Evolutionary conservation across 2,888 invertebrate genomes (phyloP).

Genomic region (Drosophila melanosoma): DNA sequence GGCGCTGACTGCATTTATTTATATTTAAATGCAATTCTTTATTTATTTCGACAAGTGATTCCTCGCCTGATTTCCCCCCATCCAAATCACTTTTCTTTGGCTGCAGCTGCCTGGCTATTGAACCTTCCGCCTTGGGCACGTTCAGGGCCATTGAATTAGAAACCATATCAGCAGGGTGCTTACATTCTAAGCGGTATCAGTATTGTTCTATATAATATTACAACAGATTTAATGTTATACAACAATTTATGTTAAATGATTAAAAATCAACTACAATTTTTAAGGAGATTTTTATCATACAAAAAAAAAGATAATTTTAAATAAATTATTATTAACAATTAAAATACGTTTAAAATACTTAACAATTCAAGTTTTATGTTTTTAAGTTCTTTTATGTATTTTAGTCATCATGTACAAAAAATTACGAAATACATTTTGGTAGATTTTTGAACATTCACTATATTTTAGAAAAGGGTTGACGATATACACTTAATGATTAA

Average conservation of each 20-base stretch:
- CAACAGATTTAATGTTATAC: background rate
- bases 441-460: background rate
- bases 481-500: background rate
- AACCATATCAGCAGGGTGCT: background rate
- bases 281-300: background rate
- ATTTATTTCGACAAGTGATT: slow-evolving; percentile 63
- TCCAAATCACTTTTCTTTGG: slow-evolving; percentile 1
- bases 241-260: background rate
- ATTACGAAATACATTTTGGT: background rate
- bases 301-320: background rate
- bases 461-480: background rate
- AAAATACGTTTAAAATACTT: background rate
- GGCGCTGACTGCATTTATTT: slow-evolving; percentile 51
- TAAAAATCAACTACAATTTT: background rate
- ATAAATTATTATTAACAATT: background rate
- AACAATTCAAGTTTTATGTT: background rate
- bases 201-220: too few relatives aligned
- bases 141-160: slow-evolving; percentile 36
- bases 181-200: background rate
- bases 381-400: too few relatives aligned
- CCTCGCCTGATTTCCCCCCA: slow-evolving; percentile 5
- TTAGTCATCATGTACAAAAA: background rate
- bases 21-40: slow-evolving; percentile 67
- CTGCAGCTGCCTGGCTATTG: slow-evolving; percentile 38
- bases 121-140: slow-evolving; percentile 36